phyloP scores from a whole-genome alignment of 2,797 vertebrate genomes.

The Lates japonicus region DNA sequence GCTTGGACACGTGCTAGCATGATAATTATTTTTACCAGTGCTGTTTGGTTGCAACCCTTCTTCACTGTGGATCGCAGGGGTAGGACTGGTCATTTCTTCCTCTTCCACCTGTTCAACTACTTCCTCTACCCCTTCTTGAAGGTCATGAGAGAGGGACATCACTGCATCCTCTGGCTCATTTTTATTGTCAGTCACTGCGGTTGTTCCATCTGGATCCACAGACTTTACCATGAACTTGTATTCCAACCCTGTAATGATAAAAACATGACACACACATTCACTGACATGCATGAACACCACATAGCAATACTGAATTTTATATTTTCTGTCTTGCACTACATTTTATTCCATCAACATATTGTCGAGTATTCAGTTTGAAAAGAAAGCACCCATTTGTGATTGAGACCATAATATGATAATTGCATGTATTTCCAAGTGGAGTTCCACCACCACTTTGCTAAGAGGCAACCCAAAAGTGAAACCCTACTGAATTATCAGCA shows the following conservation, averaged over 20 bases:
- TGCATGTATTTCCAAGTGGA: neutral
- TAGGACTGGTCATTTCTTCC: slow-evolving; percentile 14
- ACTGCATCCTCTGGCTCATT: slow-evolving; percentile 8
- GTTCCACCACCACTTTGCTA: neutral
- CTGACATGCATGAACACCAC: neutral
- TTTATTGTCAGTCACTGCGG: slow-evolving; percentile 15
- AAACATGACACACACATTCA: slow-evolving; percentile 4
- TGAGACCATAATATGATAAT: no score
- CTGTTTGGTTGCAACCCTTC: slow-evolving; percentile 40
- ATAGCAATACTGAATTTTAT: neutral
- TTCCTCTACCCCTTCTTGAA: slow-evolving; percentile 37
- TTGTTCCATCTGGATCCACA: slow-evolving; percentile 77
- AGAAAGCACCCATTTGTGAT: neutral
- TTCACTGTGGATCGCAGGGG: slow-evolving; percentile 21
- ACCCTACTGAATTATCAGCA: no score
- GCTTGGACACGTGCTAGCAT: neutral
- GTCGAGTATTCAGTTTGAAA: neutral
- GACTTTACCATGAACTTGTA: slow-evolving; percentile 78
- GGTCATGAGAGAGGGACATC: slow-evolving; percentile 16
- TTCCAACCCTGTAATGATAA: slow-evolving; percentile 76
- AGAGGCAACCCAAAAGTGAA: neutral
- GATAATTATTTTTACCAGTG: slow-evolving; percentile 61
- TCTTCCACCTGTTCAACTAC: slow-evolving; percentile 30
- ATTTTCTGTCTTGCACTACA: neutral
- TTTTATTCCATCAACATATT: neutral